Conservation (phyloP, 2,113 vertebrate species). For the Urocolius indicus region DNA sequence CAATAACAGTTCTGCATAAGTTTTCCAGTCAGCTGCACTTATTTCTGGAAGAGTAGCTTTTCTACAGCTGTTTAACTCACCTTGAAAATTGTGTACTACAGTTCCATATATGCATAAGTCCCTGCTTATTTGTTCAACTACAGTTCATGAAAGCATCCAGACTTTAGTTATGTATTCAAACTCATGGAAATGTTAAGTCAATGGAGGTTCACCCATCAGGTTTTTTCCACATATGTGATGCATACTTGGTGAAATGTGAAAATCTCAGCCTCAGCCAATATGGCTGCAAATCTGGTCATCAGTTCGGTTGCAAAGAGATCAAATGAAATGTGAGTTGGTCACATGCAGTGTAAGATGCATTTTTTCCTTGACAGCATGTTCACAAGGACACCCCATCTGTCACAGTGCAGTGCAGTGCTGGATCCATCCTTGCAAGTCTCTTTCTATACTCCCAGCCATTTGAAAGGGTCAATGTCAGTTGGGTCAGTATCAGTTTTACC, state of each 20-base stretch:
- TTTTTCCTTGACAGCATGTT: background rate
- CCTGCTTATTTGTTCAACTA: background rate
- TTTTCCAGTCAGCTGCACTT: background rate
- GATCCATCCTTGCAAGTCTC: background rate
- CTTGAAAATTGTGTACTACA: background rate
- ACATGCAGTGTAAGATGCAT: background rate
- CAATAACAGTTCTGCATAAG: background rate
- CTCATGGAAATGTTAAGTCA: background rate
- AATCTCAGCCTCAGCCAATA: background rate
- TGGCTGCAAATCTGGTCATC: background rate
- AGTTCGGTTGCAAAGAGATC: background rate
- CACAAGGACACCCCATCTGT: background rate
- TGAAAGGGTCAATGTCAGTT: too few species aligned
- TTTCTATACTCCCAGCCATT: background rate
- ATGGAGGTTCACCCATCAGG: background rate
- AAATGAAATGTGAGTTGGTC: background rate
- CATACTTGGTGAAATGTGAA: background rate
- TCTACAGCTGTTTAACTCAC: background rate
- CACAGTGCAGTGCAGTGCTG: background rate
- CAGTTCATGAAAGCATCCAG: background rate
- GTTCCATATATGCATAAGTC: background rate
- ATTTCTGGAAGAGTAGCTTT: background rate
- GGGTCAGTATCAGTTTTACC: background rate
- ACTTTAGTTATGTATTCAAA: background rate
- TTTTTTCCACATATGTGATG: background rate